These are phyloP conservation scores for Sitophilus oryzae DNA, from an alignment of 1,140 invertebrate species.

Conservation along the genomic window DNA sequence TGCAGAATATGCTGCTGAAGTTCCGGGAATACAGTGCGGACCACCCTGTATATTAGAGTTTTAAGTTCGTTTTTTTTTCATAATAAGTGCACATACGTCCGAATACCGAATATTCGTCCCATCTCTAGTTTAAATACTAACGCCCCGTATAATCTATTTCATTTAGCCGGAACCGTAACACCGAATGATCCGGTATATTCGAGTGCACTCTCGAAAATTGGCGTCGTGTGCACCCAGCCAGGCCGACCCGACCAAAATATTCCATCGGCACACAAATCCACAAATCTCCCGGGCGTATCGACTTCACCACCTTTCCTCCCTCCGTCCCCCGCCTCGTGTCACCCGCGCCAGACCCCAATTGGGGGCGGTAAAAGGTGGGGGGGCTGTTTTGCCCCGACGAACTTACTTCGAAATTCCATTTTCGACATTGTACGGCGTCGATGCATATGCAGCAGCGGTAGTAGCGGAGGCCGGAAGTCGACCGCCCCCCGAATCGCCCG, in stretches of 20 bases:
- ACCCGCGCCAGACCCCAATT: neutral
- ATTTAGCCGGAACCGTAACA: too few species aligned
- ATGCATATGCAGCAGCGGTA: slow-evolving; percentile 26
- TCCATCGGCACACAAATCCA: slow-evolving; percentile 1
- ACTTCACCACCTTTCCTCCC: slow-evolving; percentile 2
- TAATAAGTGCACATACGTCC: too few species aligned
- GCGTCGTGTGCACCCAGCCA: neutral
- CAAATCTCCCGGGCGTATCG: slow-evolving; percentile 1
- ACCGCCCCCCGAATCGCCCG: slow-evolving; percentile 2
- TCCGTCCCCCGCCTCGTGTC: neutral
- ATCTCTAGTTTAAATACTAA: too few species aligned
- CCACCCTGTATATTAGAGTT: too few species aligned
- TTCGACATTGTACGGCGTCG: slow-evolving; percentile 22
- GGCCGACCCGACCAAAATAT: neutral
- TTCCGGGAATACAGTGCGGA: too few species aligned
- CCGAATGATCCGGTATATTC: too few species aligned
- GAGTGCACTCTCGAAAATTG: neutral
- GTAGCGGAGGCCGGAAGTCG: slow-evolving; percentile 12
- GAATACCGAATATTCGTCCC: too few species aligned
- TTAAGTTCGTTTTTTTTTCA: too few species aligned
- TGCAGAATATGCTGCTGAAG: too few species aligned
- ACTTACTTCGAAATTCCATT: slow-evolving; percentile 22
- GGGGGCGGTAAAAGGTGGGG: slow-evolving; percentile 4
- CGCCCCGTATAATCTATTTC: too few species aligned
- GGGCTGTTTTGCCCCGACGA: slow-evolving; percentile 9